Base-by-base conservation (phyloP, 2,888 invertebrate genomes). In the Melangyna quadrimaculata region DNA sequence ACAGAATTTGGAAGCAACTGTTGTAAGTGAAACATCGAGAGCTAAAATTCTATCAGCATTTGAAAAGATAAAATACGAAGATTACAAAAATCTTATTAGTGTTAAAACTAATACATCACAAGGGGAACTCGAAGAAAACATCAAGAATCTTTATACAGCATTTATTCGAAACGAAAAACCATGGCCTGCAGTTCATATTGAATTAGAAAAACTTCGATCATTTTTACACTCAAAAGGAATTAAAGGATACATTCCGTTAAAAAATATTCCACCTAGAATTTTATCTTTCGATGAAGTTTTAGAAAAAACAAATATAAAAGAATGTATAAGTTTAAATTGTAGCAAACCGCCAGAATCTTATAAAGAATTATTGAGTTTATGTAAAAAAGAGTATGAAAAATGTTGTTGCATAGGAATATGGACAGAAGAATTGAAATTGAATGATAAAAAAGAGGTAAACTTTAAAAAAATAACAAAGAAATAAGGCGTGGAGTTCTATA, bases 291-390 rank as follows among this genome's bases (percentile, higher is more conserved):
- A 67, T n/a, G 86, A 86, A 29, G 55, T 70, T 4, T 10, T 86
- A 8, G 43, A 81, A 9, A 12, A 70, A 8, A 86, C 81, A 2
- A 86, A 86, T 73, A 48, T 86, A 9, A 73, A 78, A 8, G 57
- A 81, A 59, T 70, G 9, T 1, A 59, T 69, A 1, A 77, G 77
- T 32, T 45, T 79, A 17, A 79, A 27, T 1, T 32, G 55, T 8
- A 4, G 19, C 0, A 12, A 57, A 51, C 79, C 79, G 1, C 80
- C 79, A 12, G 75, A 53, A 14, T 48, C 67, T 3, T 67, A 61
- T 37, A 80, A 45, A 9, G 4, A 43, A 9, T 17, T 81, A 12
- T 6, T 81, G 19, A 40, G 12, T 27, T 40, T 70, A 29, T 81
- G 81, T 35, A 67, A 43, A 57, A 48, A 70, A 17, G 37, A 55